Evolutionary conservation across 2,113 vertebrate genomes (phyloP).

Genomic region (Potamarius usumacintae): DNA sequence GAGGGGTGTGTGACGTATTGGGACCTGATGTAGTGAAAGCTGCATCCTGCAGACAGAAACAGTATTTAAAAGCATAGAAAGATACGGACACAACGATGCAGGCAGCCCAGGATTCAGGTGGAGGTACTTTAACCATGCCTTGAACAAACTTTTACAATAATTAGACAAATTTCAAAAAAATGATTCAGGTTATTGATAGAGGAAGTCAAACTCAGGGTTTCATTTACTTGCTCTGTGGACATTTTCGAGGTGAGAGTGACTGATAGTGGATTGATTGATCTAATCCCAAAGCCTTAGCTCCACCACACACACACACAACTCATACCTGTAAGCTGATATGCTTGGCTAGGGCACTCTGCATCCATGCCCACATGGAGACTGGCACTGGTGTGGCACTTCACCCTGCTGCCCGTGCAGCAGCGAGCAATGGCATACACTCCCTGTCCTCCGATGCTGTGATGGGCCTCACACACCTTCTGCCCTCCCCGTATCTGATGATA

Average conservation of each 20-base stretch:
- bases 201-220: not conserved
- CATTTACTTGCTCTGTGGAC: too few relatives aligned
- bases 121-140: not conserved
- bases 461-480: constrained; percentile 75
- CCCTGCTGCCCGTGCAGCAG: constrained; percentile 75
- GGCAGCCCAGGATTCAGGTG: not conserved
- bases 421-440: constrained; percentile 79
- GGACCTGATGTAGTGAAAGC: constrained; percentile 58
- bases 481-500: constrained; percentile 65
- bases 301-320: not conserved
- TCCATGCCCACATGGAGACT: constrained; percentile 43
- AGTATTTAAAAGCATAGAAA: not conserved
- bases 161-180: not conserved
- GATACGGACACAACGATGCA: not conserved
- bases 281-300: not conserved
- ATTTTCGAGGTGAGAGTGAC: not conserved
- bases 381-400: constrained; percentile 64
- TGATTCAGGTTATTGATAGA: not conserved
- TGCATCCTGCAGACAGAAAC: constrained; percentile 72
- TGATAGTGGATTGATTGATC: not conserved
- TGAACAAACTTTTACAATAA: not conserved
- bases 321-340: constrained; percentile 79
- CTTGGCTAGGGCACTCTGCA: constrained; percentile 61
- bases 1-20: constrained; percentile 16
- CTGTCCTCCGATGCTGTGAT: constrained; percentile 58